Percentiles rank a stretch among this genome's conserved stretches.
phyloP scores from a whole-genome alignment of 2,797 vertebrate species.

The Odontamblyopus rebecca region DNA sequence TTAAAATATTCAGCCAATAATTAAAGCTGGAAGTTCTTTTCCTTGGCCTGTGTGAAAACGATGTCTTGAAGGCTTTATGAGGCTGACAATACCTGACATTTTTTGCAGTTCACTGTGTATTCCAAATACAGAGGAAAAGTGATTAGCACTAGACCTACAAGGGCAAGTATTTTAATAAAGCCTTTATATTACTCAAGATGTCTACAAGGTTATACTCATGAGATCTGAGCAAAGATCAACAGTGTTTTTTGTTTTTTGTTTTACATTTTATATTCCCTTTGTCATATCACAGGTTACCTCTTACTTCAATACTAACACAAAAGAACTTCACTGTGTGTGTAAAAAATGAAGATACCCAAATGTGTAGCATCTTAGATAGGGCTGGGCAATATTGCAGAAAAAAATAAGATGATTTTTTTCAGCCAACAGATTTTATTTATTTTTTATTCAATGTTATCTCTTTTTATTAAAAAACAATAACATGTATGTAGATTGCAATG shows the following conservation, averaged over 20 bases:
- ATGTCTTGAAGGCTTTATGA: constrained; percentile 33
- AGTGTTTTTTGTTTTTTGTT: constrained; percentile 11
- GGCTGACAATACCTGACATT: constrained; percentile 8
- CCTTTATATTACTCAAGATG: constrained; percentile 15
- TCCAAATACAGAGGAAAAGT: constrained; percentile 22
- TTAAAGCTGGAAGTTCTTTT: constrained; percentile 38
- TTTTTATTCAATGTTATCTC: too few relatives aligned
- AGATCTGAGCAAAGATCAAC: constrained; percentile 14
- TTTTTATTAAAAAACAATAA: too few relatives aligned
- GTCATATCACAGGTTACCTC: background rate
- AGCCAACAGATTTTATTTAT: too few relatives aligned
- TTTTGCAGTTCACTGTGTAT: constrained; percentile 12
- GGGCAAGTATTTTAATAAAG: background rate
- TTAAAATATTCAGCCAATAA: constrained; percentile 39
- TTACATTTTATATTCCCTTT: background rate
- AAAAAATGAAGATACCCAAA: background rate
- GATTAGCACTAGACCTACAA: background rate
- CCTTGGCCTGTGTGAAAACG: constrained; percentile 27
- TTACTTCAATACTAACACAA: background rate
- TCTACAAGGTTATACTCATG: constrained; percentile 7
- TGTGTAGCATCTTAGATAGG: background rate
- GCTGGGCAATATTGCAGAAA: too few relatives aligned
- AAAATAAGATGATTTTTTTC: too few relatives aligned
- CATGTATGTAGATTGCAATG: too few relatives aligned
- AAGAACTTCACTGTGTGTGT: too few relatives aligned